phyloP scores from a whole-genome alignment of 1,140 invertebrate species.

The Teleopsis dalmanni region DNA sequence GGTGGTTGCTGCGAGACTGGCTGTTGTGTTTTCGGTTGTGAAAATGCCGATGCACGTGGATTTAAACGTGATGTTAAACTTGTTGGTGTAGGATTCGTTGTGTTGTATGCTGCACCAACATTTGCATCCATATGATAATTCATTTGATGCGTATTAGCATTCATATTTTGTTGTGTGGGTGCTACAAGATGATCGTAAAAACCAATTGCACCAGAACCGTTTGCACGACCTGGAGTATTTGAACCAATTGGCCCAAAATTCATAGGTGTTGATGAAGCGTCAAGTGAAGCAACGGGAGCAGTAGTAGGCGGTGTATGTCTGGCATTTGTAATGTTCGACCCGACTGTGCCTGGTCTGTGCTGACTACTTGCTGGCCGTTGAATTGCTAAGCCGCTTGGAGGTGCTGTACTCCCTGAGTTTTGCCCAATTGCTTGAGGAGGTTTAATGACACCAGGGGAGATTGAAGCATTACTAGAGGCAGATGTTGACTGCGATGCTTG shows the following conservation, averaged over 20 bases:
- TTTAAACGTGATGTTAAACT: constrained; percentile 70
- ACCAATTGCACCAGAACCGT: constrained; percentile 3
- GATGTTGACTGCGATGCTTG: background rate
- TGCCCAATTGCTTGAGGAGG: constrained; percentile 26
- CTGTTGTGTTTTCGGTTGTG: constrained; percentile 3
- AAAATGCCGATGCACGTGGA: constrained; percentile 70
- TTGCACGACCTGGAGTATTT: constrained; percentile 10
- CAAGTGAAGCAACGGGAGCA: background rate
- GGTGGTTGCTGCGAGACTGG: constrained; percentile 9
- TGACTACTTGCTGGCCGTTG: constrained; percentile 15
- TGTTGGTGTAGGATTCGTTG: constrained; percentile 51
- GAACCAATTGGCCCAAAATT: constrained; percentile 29
- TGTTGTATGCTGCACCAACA: constrained; percentile 1
- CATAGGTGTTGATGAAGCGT: constrained; percentile 1
- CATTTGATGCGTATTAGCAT: constrained; percentile 12
- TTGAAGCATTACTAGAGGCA: constrained; percentile 19
- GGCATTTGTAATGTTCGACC: background rate
- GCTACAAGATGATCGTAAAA: constrained; percentile 23
- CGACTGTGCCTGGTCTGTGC: background rate
- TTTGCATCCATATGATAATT: constrained; percentile 12
- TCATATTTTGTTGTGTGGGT: background rate
- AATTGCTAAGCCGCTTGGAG: constrained; percentile 16
- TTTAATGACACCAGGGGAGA: constrained; percentile 43
- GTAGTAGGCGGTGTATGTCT: constrained; percentile 6
- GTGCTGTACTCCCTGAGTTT: background rate